A percentile compares a stretch with the other conserved stretches of the same genome.
Evolutionary conservation across 2,797 vertebrate species (phyloP).

Genomic region (Manis pentadactyla): DNA sequence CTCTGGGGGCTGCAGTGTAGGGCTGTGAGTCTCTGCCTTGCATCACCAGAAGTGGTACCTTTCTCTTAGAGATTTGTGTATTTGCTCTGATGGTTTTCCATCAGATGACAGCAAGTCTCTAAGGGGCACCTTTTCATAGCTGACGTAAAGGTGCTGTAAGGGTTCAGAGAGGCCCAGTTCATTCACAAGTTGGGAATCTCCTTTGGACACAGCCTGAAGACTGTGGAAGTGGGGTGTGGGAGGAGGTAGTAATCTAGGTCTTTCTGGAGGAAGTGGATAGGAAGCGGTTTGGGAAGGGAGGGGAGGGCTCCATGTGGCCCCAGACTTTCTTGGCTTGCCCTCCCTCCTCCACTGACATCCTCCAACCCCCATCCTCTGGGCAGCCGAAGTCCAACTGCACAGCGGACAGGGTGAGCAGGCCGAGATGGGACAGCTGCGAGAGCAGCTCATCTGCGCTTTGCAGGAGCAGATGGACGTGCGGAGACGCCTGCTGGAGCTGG

Average conservation of each 20-base stretch:
- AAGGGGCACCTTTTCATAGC: neutral
- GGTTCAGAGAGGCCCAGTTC: neutral
- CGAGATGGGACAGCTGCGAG: conserved; percentile 89
- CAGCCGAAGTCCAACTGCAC: conserved; percentile 93
- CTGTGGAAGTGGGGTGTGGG: too few relatives aligned
- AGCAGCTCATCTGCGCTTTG: conserved; percentile 92
- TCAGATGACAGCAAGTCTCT: neutral
- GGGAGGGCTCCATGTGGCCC: neutral
- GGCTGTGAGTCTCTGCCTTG: rapidly evolving
- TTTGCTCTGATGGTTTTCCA: neutral
- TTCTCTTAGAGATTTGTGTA: neutral
- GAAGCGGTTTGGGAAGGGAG: neutral
- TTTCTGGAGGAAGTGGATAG: neutral
- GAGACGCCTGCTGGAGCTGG: conserved; percentile 92
- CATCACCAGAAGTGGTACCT: rapidly evolving
- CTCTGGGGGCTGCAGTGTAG: rapidly evolving
- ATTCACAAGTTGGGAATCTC: neutral
- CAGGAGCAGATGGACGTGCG: conserved; percentile 93
- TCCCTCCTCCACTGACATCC: neutral
- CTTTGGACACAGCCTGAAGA: neutral
- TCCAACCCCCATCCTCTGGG: neutral
- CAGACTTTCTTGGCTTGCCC: neutral
- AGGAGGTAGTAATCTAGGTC: neutral
- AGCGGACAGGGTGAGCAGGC: conserved; percentile 87
- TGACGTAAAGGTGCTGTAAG: neutral